Conservation (phyloP, 2,888 invertebrate species). For the Ormia ochracea region DNA sequence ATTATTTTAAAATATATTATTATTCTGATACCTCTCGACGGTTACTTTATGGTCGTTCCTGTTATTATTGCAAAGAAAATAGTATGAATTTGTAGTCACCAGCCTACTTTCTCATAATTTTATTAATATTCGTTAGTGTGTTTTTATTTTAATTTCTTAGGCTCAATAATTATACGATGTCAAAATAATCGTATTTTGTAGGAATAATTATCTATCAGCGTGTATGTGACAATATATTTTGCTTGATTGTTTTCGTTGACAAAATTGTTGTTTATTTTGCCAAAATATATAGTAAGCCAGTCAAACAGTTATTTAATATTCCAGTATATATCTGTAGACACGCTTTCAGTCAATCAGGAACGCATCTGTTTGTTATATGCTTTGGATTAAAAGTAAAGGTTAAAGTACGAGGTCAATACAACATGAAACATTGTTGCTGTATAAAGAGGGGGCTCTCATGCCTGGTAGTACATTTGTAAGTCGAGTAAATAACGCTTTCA, state of each 20-base stretch:
- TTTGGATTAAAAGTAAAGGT: slow-evolving; percentile 10
- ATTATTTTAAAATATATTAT: no score
- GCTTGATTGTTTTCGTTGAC: slow-evolving; percentile 15
- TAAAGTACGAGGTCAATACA: slow-evolving; percentile 53
- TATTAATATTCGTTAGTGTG: no score
- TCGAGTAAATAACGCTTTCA: no score
- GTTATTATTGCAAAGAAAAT: no score
- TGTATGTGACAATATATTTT: background rate
- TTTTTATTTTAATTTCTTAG: no score
- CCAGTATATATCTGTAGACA: background rate
- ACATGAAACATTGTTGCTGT: slow-evolving; percentile 34
- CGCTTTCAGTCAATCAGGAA: background rate
- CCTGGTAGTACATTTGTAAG: no score
- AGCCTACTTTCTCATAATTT: no score
- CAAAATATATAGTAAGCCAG: slow-evolving; percentile 9
- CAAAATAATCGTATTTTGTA: background rate
- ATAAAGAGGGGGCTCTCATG: slow-evolving; percentile 43
- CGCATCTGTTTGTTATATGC: slow-evolving; percentile 5
- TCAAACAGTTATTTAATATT: slow-evolving; percentile 1
- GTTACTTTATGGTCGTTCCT: no score
- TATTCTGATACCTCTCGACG: no score
- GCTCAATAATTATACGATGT: no score
- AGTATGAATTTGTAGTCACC: no score
- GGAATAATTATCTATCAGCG: background rate
- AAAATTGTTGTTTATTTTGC: slow-evolving; percentile 26